Evolutionary conservation across 2,113 vertebrate species (phyloP).

Genomic region (Lepus europaeus): DNA sequence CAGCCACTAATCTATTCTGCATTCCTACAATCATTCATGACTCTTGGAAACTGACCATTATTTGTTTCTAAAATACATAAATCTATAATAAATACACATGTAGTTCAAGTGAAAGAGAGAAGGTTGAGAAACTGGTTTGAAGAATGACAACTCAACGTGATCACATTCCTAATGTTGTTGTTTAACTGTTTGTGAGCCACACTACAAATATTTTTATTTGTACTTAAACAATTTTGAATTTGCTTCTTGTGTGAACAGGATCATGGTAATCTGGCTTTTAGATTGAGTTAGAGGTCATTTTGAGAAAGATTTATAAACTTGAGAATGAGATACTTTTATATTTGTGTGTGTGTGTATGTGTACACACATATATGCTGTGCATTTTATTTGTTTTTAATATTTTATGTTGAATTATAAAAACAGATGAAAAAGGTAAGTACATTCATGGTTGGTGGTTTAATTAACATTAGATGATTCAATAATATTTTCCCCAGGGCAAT

Average conservation of each 20-base stretch:
- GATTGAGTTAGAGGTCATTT: neutral
- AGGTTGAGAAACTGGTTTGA: neutral
- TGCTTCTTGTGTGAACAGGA: neutral
- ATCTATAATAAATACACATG: neutral
- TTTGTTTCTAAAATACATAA: neutral
- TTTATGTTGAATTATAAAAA: conserved; percentile 18
- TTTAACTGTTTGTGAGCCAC: neutral
- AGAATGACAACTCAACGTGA: neutral
- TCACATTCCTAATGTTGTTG: neutral
- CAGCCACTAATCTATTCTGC: neutral
- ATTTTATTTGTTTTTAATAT: conserved; percentile 2
- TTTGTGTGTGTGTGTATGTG: neutral
- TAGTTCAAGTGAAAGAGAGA: conserved; percentile 3
- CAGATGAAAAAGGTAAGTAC: neutral
- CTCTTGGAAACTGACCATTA: neutral
- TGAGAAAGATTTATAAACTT: conserved; percentile 24
- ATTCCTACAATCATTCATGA: neutral
- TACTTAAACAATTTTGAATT: neutral
- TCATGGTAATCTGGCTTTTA: neutral
- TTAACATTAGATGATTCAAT: conserved; percentile 14
- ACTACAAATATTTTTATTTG: neutral
- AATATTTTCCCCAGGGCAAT: neutral
- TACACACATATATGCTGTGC: neutral
- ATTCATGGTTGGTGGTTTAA: neutral
- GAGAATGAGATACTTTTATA: neutral